Evolutionary conservation across 2,888 invertebrate genomes (phyloP), one percentile per base, ranked within the genome.

Genomic region (Thecocarcelia acutangulata): DNA sequence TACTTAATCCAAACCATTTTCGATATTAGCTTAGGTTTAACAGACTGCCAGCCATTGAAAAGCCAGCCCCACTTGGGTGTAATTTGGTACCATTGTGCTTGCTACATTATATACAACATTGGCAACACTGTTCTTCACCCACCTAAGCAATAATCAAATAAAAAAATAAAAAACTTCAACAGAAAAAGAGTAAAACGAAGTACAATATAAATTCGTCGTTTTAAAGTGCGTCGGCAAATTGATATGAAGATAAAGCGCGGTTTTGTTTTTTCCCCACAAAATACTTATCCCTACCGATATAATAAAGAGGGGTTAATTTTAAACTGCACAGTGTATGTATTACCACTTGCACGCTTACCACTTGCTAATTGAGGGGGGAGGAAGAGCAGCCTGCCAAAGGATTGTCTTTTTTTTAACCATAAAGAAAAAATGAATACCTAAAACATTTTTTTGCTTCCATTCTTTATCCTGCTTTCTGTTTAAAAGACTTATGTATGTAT

Each of bases 161-260:
- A 28, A 28, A 4, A 8, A 56, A 52, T 11, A 61, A 17, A 48
- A 50, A 21, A 9, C 13, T 12, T 13, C 17, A 58, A 28, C 11
- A 48, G 5, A 11, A 69, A 40, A 64, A 50, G 12, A 48, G 1
- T 24, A 56, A 72, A 73, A 72, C 66, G 72, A 72, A 66, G 33
- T 24, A 59, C 44, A 19, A 59, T 66, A 54, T 33, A 19, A 24
- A 9, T 56, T 17, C 64, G 17, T 52, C 54, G 61, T 70, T 64
- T 42, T 33, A n/a, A 56, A 63, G 50, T 64, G 19, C 68, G 68
- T 50, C 58, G 69, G 63, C 70, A 61, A 50, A 42, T 61, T 17
- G 19, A 52, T 21, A 21, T 33, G 11, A n/a, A 56, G 68, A 69
- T 68, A 54, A 50, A 40, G 17, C 52, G 24, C 21, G 54, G 17